phyloP scores from a whole-genome alignment of 1,140 invertebrate genomes.

The Drosophila mayri region DNA sequence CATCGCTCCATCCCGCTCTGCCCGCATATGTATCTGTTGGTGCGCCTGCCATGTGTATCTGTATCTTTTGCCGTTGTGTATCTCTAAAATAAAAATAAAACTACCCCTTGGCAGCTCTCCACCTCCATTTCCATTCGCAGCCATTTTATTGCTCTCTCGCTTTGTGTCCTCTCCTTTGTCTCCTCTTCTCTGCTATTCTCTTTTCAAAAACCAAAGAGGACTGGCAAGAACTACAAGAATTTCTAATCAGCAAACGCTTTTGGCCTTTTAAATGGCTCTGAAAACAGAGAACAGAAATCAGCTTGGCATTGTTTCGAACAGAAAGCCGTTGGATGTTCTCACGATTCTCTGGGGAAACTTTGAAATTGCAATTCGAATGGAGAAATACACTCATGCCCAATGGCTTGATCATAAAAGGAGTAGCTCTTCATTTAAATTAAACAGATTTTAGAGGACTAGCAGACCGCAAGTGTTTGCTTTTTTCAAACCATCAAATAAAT shows the following conservation, averaged over 20 bases:
- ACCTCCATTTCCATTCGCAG: conserved; percentile 66
- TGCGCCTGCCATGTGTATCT: conserved; percentile 73
- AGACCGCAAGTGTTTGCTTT: background rate
- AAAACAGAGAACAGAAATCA: background rate
- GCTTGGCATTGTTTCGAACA: conserved; percentile 15
- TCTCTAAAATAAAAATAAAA: conserved; percentile 60
- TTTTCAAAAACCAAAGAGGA: conserved; percentile 12
- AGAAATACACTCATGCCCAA: background rate
- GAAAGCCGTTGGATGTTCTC: conserved; percentile 8
- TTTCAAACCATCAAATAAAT: background rate
- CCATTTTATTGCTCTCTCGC: conserved; percentile 75
- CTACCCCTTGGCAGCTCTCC: conserved; percentile 45
- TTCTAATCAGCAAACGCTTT: conserved; percentile 42
- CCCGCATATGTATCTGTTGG: conserved; percentile 41
- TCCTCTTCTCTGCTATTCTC: conserved; percentile 23
- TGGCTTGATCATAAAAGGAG: background rate
- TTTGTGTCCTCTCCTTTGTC: conserved; percentile 51
- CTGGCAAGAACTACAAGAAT: conserved; percentile 33
- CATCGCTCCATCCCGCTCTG: conserved; percentile 18
- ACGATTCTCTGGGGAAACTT: conserved; percentile 3
- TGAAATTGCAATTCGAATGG: conserved; percentile 1
- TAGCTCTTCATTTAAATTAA: background rate
- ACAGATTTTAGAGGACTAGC: background rate
- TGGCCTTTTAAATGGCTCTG: conserved; percentile 25
- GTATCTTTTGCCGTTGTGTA: conserved; percentile 65